These are phyloP conservation scores for Nansenia antarctica DNA, from an alignment of 2,113 vertebrate genomes.

Conservation along the genomic window DNA sequence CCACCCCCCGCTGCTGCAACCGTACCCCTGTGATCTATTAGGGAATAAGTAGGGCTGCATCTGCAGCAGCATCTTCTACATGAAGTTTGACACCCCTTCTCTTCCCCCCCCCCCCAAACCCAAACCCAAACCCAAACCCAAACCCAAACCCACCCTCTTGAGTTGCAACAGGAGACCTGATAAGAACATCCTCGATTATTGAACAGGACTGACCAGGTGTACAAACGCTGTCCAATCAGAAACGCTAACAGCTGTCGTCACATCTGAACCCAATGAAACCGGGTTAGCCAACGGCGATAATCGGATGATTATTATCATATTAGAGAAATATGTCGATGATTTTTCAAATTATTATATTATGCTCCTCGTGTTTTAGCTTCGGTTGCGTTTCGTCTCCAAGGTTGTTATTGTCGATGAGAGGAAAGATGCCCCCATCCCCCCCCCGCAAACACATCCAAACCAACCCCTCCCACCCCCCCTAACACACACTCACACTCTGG, in stretches of 20 bases:
- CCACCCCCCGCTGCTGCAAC: slow-evolving; percentile 67
- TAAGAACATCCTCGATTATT: neutral
- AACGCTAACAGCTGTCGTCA: neutral
- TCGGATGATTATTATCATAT: slow-evolving; percentile 4
- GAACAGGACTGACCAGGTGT: too few relatives aligned
- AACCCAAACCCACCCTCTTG: too few relatives aligned
- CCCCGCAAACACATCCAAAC: slow-evolving; percentile 51
- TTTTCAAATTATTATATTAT: neutral
- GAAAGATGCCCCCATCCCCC: slow-evolving; percentile 59
- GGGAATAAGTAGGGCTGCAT: slow-evolving; percentile 71
- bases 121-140: neutral
- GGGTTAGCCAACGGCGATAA: neutral
- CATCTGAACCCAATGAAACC: neutral
- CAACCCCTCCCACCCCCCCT: slow-evolving; percentile 51
- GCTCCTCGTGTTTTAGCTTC: slow-evolving; percentile 18
- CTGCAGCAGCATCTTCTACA: slow-evolving; percentile 72
- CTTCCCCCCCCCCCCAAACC: neutral
- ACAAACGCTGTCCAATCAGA: too few relatives aligned
- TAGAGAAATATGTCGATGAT: slow-evolving; percentile 26
- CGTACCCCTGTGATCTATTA: slow-evolving; percentile 76
- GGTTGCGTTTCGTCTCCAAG: slow-evolving; percentile 25
- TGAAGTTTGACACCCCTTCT: slow-evolving; percentile 67
- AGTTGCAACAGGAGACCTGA: too few relatives aligned
- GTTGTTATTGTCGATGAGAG: slow-evolving; percentile 58
- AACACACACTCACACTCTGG: slow-evolving; percentile 57